Conservation (phyloP, 1,140 invertebrate species). For the Wiebesia pumilae region DNA sequence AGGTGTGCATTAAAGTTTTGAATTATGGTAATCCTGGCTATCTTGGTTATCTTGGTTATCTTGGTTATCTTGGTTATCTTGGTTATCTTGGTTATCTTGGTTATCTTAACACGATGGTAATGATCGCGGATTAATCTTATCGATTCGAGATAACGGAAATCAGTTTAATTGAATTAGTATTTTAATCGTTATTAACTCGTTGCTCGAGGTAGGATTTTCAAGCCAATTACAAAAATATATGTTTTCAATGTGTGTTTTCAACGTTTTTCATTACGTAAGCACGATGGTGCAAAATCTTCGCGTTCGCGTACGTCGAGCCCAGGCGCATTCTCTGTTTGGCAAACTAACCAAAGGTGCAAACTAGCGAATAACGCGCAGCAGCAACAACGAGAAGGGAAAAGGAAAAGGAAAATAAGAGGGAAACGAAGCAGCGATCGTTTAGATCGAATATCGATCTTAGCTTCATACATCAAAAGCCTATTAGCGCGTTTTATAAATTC, state of each 20-base stretch:
- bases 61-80: not conserved
- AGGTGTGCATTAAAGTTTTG: not conserved
- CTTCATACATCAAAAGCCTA: constrained; percentile 45
- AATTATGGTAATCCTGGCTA: not conserved
- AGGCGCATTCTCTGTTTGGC: not conserved
- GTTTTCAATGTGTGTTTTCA: too few relatives aligned
- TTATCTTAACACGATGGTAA: not conserved
- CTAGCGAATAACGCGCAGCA: not conserved
- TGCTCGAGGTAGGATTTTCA: not conserved
- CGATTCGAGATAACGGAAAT: not conserved
- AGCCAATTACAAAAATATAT: constrained; percentile 1
- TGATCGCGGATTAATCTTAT: not conserved
- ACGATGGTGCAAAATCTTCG: not conserved
- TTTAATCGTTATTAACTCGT: constrained; percentile 1
- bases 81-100: not conserved
- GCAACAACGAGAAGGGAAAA: too few relatives aligned
- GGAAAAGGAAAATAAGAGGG: too few relatives aligned
- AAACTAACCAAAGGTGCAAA: not conserved
- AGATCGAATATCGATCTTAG: constrained; percentile 17
- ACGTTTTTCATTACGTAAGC: not conserved
- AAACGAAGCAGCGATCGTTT: not conserved
- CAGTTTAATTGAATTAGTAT: constrained; percentile 5
- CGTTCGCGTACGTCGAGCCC: not conserved
- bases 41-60: not conserved
- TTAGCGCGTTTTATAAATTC: constrained; percentile 31